Base-by-base conservation (phyloP, 2,113 vertebrate species). In the Conger conger region DNA sequence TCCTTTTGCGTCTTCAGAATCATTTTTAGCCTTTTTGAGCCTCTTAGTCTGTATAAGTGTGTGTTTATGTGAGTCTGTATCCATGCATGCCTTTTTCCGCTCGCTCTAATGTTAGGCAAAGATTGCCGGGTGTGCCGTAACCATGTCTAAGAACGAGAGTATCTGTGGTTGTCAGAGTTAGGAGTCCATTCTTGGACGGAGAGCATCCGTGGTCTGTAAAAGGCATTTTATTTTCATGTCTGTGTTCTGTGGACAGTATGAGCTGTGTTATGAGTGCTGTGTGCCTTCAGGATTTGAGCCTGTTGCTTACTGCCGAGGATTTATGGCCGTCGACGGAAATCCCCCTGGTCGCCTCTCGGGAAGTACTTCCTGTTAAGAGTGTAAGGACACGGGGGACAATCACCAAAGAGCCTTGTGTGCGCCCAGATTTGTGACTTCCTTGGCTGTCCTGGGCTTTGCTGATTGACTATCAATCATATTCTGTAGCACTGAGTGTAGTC, bases 91-190 rank as follows among this genome's bases (percentile, higher is more conserved):
- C 68, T 30, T 33, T 73, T 33, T 33, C 6, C 23, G 5, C 27
- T 73, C 3, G 27, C 68, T 73, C n/a, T 73, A 73, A 73, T 73
- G 68, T 73, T 73, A 73, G 68, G 27, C 27, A n/a, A 13, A 73
- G 68, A 73, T 73, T 73, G n/a, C 68, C 30, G 68, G 68, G 68
- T 73, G n/a, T 30, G 68, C 9, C 68, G n/a, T 73, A 73, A 73
- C 68, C 68, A 73, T 33, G 68, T 73, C 63, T 33, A 33, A 30
- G 68, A 73, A 33, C 15, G n/a, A 33, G 68, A 73, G 68, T 73
- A 73, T 73, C 68, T 73, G 68, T 73, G 68, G 68, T 73, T 30
- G 7, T n/a, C 33, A 9, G 1, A 73, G 68, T 33, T n/a, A 30
- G 45, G 68, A 17, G 1, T 13, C 68, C 68, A 73, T 73, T 73